Base-by-base conservation (phyloP, 1,140 invertebrate species). In the Lepidotrigona ventralis region DNA sequence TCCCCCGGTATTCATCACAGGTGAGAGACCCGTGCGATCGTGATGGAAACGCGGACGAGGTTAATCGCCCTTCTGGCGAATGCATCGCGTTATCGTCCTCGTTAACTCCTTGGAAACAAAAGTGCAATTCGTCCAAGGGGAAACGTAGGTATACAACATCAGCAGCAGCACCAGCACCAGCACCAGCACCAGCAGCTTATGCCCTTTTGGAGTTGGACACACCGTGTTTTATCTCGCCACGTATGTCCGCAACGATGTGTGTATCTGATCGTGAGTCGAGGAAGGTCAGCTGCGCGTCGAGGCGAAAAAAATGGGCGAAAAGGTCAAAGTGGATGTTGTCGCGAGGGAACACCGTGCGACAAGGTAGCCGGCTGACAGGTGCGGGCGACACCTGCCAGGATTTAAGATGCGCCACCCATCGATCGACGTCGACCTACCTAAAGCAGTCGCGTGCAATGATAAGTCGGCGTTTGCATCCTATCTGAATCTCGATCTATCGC, bases 301-400 rank as follows among this genome's bases (percentile, higher is more conserved):
- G 76, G 29, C 26, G 51, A 79, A 70, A 83, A 63, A 64, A 73
- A 79, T 69, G 60, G 66, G 5, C 75, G 76, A 58, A 66, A 46
- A 83, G 82, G 82, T 83, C 82, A 83, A 79, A 83, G 77, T 79
- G 78, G 76, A 87, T 56, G 80, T 86, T 58, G 71, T 84, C 75
- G 79, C 33, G 64, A 64, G 56, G 69, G 19, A 78, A 72, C 68
- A 64, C 39, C 51, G 12, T 56, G 64, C 33, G 56, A 23, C 46
- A 33, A 29, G 56, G 46, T 60, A 39, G 60, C 19, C 29, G 33
- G 70, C 77, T 83, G 88, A 90, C 90, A 92, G 90, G 89, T 92
- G 91, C 85, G 73, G 73, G 73, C 68, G 89, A 90, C 91, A 92
- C 91, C 90, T 90, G 91, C 87, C 72, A 78, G 77, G 83, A 90